Base-by-base conservation (phyloP, 1,140 invertebrate genomes). In the Apis florea region DNA sequence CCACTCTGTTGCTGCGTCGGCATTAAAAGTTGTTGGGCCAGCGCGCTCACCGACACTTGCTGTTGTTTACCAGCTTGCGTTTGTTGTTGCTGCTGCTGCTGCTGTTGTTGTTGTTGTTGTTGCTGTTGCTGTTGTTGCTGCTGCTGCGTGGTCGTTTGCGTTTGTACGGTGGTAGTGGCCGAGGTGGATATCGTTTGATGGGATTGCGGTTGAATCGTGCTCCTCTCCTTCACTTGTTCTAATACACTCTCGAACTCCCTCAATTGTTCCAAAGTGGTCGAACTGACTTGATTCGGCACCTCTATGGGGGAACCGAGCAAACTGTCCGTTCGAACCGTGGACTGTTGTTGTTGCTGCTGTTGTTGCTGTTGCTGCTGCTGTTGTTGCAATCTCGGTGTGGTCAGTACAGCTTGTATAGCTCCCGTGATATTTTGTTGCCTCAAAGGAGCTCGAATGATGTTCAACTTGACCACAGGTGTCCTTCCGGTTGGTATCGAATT, bases 241-340 rank as follows among this genome's bases (percentile, higher is more conserved):
- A 97, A 93, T 1, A 97, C 96, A 91, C 96, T 96, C 90, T 97
- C 97, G 88, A 97, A 97, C 91, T 97, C 97, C 56, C 96, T 93
- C 11, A 97, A 89, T 87, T 97, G 96, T 90, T 97, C 96, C 40
- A 97, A 90, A 15, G 96, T 97, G 6, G 94, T 95, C 1, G 95
- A 95, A 79, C 94, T 95, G 12, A 95, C 94, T 79, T 94, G 91
- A 85, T 94, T 94, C 8, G 92, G 89, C 13, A 93, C 92, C 24
- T 94, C 93, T 47, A 93, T 94, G 0, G 91, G 86, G 13, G 95
- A 95, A 40, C 91, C 92, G 3, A 92, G 87, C 12, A 93, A 67
- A 74, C 69, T 90, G 15, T 93, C 90, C 0, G 89, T 51, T 73
- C 91, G 89, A 0, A 91, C 91, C 19, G 85, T 66, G 70, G 64